phyloP scores from a whole-genome alignment of 23 tunicate species.

The Ascidia mentula region DNA sequence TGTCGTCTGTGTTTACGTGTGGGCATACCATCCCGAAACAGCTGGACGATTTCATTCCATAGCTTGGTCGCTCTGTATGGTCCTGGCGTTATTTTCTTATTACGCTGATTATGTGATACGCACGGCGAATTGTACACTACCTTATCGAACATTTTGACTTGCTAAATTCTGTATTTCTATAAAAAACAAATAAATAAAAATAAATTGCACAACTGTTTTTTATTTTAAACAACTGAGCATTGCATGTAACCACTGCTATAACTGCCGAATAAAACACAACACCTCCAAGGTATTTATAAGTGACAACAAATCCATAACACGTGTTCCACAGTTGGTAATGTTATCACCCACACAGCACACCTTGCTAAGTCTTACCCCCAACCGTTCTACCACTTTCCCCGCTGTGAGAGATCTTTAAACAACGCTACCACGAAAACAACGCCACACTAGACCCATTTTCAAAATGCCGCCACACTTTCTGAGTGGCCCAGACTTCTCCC shows the following conservation, averaged over 20 bases:
- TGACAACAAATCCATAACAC: background rate
- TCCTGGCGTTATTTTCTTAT: constrained; percentile 57
- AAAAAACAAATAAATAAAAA: background rate
- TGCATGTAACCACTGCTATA: too few species aligned
- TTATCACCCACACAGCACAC: background rate
- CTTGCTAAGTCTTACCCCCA: background rate
- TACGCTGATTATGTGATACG: background rate
- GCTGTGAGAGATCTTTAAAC: background rate
- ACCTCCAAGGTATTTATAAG: background rate
- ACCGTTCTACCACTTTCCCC: constrained; percentile 1
- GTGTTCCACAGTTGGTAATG: background rate
- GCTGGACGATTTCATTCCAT: constrained; percentile 53
- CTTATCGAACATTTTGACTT: background rate
- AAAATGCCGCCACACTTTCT: background rate
- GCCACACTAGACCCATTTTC: background rate
- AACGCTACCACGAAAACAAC: background rate
- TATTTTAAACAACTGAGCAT: too few species aligned
- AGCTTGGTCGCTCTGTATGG: constrained; percentile 71
- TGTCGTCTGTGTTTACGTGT: constrained; percentile 53
- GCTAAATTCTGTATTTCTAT: background rate
- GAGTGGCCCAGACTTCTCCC: background rate
- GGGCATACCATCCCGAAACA: constrained; percentile 57
- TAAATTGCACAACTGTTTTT: background rate
- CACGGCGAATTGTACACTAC: background rate
- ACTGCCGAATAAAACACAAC: background rate